Evolutionary conservation across 2,888 invertebrate species (phyloP).

Genomic region (Taphrorychus bicolor): DNA sequence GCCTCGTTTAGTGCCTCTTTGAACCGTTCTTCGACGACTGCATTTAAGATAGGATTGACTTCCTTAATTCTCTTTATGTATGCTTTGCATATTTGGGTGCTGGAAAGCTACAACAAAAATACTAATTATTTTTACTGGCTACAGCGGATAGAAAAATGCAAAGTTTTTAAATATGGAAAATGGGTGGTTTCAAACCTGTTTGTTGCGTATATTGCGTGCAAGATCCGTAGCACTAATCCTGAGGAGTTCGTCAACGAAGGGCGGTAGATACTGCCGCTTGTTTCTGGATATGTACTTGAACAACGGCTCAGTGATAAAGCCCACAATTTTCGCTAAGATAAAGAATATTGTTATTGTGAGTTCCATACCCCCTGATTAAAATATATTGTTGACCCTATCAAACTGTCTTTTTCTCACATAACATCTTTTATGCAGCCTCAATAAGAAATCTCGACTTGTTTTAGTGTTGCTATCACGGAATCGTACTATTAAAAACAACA

Average conservation of each 20-base stretch:
- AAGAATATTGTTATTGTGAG: conserved; percentile 32
- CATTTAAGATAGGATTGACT: conserved; percentile 80
- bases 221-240: conserved; percentile 74
- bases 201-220: conserved; percentile 73
- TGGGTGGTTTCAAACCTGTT: conserved; percentile 63
- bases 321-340: conserved; percentile 22
- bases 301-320: conserved; percentile 36
- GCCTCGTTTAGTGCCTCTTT: conserved; percentile 78
- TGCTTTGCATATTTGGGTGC: conserved; percentile 72
- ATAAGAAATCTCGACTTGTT: too few species aligned
- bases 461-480: too few species aligned
- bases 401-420: background rate
- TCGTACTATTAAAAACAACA: background rate
- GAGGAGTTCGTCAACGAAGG: conserved; percentile 71
- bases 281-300: conserved; percentile 37
- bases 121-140: conserved; percentile 7
- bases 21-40: conserved; percentile 80
- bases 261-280: conserved; percentile 65
- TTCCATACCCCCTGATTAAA: conserved; percentile 32
- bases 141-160: conserved; percentile 10
- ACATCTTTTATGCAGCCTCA: too few species aligned
- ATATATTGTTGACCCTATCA: background rate
- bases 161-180: background rate
- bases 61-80: conserved; percentile 80
- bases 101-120: conserved; percentile 73